These are phyloP conservation scores for Jordanella pulchra DNA, from an alignment of 2,797 vertebrate species.

Conservation along the genomic window DNA sequence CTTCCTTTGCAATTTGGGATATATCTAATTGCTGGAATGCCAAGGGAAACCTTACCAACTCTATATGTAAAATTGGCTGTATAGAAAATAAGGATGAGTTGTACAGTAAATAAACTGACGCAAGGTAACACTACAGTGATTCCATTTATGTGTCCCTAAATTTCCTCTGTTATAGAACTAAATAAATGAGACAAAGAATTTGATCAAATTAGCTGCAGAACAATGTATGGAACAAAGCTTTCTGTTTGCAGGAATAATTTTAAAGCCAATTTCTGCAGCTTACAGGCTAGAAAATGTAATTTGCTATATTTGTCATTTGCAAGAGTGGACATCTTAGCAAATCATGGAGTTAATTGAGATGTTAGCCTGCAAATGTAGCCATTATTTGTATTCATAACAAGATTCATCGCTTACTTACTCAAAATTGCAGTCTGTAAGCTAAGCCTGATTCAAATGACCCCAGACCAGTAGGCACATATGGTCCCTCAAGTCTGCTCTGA, in stretches of 20 bases:
- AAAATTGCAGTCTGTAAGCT: no score
- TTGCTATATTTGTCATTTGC: no score
- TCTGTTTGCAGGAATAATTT: neutral
- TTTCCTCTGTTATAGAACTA: neutral
- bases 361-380: no score
- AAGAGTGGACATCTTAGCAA: no score
- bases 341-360: no score
- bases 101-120: constrained; percentile 44
- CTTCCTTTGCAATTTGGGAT: constrained; percentile 60
- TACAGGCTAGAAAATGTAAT: neutral
- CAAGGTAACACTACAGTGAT: constrained; percentile 12
- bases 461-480: no score
- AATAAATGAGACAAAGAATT: neutral
- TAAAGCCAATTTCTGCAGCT: constrained; percentile 2
- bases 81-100: constrained; percentile 41
- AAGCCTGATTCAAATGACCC: no score
- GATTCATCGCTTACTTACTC: constrained; percentile 9
- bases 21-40: constrained; percentile 62
- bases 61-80: constrained; percentile 61
- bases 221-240: neutral
- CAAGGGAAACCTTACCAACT: constrained; percentile 50
- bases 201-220: neutral
- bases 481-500: no score
- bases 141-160: constrained; percentile 10
- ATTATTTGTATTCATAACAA: constrained; percentile 5